Conservation (phyloP, 2,888 invertebrate species). For the Pterostichus niger region DNA sequence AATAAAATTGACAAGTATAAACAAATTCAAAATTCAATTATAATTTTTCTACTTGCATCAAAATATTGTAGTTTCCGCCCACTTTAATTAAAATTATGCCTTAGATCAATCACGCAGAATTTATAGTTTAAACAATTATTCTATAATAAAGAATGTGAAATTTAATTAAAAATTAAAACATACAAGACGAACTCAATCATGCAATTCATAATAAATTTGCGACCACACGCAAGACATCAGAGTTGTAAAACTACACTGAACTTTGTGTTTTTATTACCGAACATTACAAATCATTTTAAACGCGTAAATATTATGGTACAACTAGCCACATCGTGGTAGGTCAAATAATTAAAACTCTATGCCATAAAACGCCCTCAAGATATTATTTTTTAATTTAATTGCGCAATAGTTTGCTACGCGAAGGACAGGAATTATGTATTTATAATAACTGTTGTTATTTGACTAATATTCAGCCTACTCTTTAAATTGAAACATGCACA, state of each 20-base stretch:
- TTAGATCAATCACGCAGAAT: constrained; percentile 8
- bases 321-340: constrained; percentile 13
- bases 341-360: not conserved
- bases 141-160: not conserved
- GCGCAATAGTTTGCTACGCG: not conserved
- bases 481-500: too few relatives aligned
- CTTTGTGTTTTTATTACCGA: constrained; percentile 15
- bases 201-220: constrained; percentile 5
- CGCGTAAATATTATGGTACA: not conserved
- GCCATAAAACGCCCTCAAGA: not conserved
- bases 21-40: constrained; percentile 13
- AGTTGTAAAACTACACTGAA: constrained; percentile 22
- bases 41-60: not conserved
- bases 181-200: constrained; percentile 1
- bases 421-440: too few relatives aligned
- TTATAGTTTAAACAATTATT: constrained; percentile 33
- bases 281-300: constrained; percentile 32
- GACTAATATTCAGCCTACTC: too few relatives aligned
- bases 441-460: too few relatives aligned
- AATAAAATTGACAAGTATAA: not conserved
- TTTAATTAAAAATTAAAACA: not conserved
- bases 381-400: not conserved
- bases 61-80: not conserved
- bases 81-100: constrained; percentile 6
- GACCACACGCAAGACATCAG: constrained; percentile 15